Evolutionary conservation across 2,888 invertebrate species (phyloP), one percentile per base, ranked within the genome.

Genomic region (Macaria liturata): DNA sequence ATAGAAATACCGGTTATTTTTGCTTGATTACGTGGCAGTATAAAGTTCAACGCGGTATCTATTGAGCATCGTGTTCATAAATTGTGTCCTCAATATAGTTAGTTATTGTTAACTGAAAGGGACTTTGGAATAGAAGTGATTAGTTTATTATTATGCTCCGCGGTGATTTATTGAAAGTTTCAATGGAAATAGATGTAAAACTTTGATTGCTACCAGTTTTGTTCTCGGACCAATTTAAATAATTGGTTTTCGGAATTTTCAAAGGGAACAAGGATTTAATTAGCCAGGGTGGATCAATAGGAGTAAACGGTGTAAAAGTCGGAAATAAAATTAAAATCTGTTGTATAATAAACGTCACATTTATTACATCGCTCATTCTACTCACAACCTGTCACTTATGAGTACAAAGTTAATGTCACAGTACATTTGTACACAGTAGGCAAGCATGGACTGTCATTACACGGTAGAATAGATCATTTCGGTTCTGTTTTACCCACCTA

Each of bases 61-160:
- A 73, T 76, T 72, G 59, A 66, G 51, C 68, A 73, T 75, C 66
- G 71, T 71, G 75, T 80, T 80, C 78, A 80, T 76, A 78, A 82
- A 83, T 76, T 78, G 74, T 75, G 65, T 78, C 74, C 79, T 73
- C 77, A 76, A 81, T 70, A 68, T 70, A 72, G 68, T 70, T 71
- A 72, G 71, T 76, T 73, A 75, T 68, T 76, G 80, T 70, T 75
- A 71, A 74, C 76, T 67, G 68, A 71, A 75, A 70, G 68, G 64
- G 65, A 60, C 64, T 64, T 67, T 66, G 64, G 61, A 69, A 70
- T 49, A 31, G 53, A 32, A 63, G 69, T 72, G 70, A 78, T 78
- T 80, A 83, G 78, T 70, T 65, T 61, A 57, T 70, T 66, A 67
- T 74, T 74, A 70, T 75, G 68, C 71, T 67, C 55, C 55, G 67